A percentile compares a stretch with the other conserved stretches of the same genome.
Conservation (phyloP, 2,888 invertebrate species). For the Oegoconia quadripuncta region DNA sequence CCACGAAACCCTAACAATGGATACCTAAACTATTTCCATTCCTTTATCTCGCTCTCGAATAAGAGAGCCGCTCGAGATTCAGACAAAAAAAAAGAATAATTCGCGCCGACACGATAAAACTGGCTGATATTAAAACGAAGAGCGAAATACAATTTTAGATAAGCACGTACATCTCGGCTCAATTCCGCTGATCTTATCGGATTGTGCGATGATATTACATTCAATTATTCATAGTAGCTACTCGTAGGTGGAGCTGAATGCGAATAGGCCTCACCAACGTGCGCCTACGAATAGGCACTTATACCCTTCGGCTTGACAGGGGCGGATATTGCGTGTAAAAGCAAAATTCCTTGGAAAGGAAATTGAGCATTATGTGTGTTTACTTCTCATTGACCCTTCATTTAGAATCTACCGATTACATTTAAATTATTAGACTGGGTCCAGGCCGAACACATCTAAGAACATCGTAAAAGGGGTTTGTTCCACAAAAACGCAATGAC, state of each 20-base stretch:
- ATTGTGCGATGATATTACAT: conserved; percentile 5
- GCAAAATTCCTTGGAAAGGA: not conserved
- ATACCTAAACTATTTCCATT: too few relatives aligned
- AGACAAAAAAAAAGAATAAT: too few relatives aligned
- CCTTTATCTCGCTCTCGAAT: too few relatives aligned
- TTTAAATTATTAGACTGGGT: too few relatives aligned
- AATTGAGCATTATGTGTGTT: too few relatives aligned
- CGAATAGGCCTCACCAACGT: not conserved
- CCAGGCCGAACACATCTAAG: too few relatives aligned
- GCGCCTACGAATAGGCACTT: conserved; percentile 1
- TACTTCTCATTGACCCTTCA: too few relatives aligned
- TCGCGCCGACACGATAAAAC: not conserved
- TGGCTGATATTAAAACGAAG: not conserved
- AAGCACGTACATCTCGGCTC: not conserved
- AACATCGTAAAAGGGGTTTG: too few relatives aligned
- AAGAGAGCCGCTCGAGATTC: too few relatives aligned
- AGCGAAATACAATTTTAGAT: not conserved
- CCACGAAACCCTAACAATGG: too few relatives aligned
- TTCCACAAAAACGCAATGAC: too few relatives aligned
- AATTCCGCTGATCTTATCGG: conserved; percentile 5
- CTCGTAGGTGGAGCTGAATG: conserved; percentile 3
- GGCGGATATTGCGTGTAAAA: not conserved
- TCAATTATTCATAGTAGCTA: conserved; percentile 7
- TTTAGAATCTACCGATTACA: too few relatives aligned
- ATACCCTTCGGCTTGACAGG: conserved; percentile 1